phyloP scores from a whole-genome alignment of 2,888 invertebrate genomes.

The Trachelus troglodyta region DNA sequence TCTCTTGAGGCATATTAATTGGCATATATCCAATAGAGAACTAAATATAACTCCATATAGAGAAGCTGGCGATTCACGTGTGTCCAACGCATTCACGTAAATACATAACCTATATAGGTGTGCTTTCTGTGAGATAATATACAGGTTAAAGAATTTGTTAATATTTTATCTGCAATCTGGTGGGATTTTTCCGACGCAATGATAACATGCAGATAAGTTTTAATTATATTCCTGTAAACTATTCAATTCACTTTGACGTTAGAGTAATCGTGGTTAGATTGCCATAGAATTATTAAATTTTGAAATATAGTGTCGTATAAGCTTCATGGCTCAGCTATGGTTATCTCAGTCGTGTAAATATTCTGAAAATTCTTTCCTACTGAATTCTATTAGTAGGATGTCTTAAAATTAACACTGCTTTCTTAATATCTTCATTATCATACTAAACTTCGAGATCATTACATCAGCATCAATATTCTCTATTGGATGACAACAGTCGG shows the following conservation, averaged over 20 bases:
- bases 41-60: neutral
- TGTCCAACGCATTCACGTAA: neutral
- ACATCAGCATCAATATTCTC: neutral
- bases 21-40: neutral
- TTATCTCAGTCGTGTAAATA: neutral
- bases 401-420: neutral
- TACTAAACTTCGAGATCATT: neutral
- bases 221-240: too few relatives aligned
- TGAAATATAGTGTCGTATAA: too few relatives aligned
- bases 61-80: neutral
- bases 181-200: too few relatives aligned
- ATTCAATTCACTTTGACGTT: too few relatives aligned
- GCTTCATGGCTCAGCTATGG: too few relatives aligned
- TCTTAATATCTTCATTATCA: neutral
- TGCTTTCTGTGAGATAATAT: neutral
- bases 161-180: neutral
- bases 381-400: neutral
- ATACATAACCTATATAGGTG: neutral
- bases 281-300: too few relatives aligned
- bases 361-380: neutral
- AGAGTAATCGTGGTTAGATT: too few relatives aligned
- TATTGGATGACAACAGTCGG: neutral
- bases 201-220: too few relatives aligned
- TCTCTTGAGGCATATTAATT: neutral
- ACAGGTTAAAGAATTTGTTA: neutral